Conservation (phyloP, 2,888 invertebrate species). For the Yponomeuta plumbellus region DNA sequence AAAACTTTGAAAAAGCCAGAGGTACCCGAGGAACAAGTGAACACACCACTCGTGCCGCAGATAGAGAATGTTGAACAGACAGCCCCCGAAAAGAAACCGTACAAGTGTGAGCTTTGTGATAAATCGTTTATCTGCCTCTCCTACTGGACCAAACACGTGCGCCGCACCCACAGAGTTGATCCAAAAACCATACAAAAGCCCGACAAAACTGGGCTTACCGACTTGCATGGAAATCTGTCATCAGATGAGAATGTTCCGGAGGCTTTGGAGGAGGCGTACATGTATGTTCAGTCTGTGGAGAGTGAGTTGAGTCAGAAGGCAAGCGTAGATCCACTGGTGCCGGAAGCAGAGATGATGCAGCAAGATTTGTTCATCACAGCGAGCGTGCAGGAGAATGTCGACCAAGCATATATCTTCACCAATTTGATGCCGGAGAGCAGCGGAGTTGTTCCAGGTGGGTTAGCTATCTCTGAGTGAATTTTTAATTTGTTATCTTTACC, state of each 20-base stretch:
- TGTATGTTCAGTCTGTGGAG: conserved; percentile 13
- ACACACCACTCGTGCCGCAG: not conserved
- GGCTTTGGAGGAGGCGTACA: conserved; percentile 13
- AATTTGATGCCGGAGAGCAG: not conserved
- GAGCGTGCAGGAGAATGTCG: not conserved
- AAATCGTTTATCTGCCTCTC: not conserved
- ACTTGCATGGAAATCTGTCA: not conserved
- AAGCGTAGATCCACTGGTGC: not conserved
- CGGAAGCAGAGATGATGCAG: not conserved
- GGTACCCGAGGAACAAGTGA: conserved; percentile 1
- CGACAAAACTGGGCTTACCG: not conserved
- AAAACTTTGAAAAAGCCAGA: conserved; percentile 26
- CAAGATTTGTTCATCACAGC: not conserved
- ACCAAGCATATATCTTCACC: not conserved
- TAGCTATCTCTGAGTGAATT: not conserved
- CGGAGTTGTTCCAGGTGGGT: not conserved
- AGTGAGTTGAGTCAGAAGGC: conserved; percentile 25
- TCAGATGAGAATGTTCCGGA: not conserved
- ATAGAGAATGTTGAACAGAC: not conserved
- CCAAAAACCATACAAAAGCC: not conserved
- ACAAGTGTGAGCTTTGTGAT: not conserved
- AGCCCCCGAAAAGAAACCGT: not conserved
- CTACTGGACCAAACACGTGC: not conserved
- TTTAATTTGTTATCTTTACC: not conserved
- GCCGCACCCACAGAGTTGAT: not conserved